Evolutionary conservation across 1,140 invertebrate genomes (phyloP).

Genomic region (Conus betulinus): DNA sequence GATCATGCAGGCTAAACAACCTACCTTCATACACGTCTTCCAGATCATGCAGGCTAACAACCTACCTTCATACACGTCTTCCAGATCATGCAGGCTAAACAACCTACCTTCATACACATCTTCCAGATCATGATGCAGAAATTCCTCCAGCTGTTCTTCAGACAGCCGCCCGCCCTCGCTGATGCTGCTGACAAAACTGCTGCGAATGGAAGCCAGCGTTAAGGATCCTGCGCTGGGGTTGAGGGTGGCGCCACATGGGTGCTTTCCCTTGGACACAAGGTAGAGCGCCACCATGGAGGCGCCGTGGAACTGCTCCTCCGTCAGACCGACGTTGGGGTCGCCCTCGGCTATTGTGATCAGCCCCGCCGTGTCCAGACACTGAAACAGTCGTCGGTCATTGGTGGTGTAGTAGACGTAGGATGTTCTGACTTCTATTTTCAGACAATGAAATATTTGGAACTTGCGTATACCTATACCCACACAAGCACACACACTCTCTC

Average conservation of each 20-base stretch:
- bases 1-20: too few relatives aligned
- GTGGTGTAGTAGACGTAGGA: too few relatives aligned
- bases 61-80: too few relatives aligned
- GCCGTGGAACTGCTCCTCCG: slow-evolving; percentile 5
- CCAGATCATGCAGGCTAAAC: too few relatives aligned
- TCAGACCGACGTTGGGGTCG: not conserved
- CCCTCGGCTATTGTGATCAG: not conserved
- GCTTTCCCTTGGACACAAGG: slow-evolving; percentile 12
- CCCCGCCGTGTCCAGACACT: not conserved
- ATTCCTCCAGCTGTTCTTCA: not conserved
- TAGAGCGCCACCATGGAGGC: not conserved
- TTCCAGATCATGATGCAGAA: not conserved
- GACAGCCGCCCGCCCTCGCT: not conserved
- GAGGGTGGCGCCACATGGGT: slow-evolving; percentile 19
- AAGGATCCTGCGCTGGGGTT: not conserved
- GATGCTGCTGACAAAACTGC: not conserved
- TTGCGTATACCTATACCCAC: not conserved
- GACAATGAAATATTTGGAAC: not conserved
- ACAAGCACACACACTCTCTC: too few relatives aligned
- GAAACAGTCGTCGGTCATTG: not conserved
- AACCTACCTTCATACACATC: not conserved
- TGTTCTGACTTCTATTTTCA: not conserved
- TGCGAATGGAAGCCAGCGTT: not conserved
- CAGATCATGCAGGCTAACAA: not conserved
- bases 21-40: too few relatives aligned